Base-by-base conservation (phyloP, 23 tunicate species). In the Halocynthia roretzi region DNA sequence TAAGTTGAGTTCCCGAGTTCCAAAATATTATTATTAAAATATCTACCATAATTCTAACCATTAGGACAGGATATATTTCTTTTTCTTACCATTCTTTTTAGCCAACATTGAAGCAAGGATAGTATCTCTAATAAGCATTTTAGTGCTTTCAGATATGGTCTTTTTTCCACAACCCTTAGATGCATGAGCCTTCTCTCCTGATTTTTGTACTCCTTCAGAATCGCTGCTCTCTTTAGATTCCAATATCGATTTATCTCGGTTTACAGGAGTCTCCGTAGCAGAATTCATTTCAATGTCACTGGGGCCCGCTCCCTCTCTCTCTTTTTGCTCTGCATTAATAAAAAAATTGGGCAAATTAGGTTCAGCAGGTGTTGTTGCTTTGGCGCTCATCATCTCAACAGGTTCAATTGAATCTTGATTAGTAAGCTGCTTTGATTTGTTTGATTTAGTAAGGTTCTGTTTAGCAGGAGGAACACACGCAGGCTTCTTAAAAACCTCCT, bases 61-160 rank as follows among this genome's bases (percentile, higher is more conserved):
- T 31, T 31, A 31, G 1, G 4, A 31, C 44, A 31, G 44, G 44
- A 31, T 31, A 31, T 31, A 31, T 31, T 31, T 31, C 1, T 31
- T 31, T 31, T 31, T 31, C 53, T 54, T 64, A 91, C 98, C 98
- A 82, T 92, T 92, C 64, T 92, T 90, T 57, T 92, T 92, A 0
- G 98, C 91, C 20, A 92, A 61, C 92, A 86, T 92, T 19, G 86
- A 87, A 8, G 98, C 92, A 53, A 92, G 83, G 9, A 92, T 83
- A 11, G 84, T 72, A 69, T 92, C 98, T 67, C 98, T 68, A 10
- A 92, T 72, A 62, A 80, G 82, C 79, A 86, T 82, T 62, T 92
- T 92, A 20, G 98, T 92, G 15, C 79, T 71, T 69, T 92, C 98
- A 0, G 98, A 92, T 10, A 92, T 92, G 0, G 98, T 92, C 53